Evolutionary conservation across 2,797 vertebrate genomes (phyloP), one percentile per base, ranked within the genome.

Genomic region (Anabas testudineus): DNA sequence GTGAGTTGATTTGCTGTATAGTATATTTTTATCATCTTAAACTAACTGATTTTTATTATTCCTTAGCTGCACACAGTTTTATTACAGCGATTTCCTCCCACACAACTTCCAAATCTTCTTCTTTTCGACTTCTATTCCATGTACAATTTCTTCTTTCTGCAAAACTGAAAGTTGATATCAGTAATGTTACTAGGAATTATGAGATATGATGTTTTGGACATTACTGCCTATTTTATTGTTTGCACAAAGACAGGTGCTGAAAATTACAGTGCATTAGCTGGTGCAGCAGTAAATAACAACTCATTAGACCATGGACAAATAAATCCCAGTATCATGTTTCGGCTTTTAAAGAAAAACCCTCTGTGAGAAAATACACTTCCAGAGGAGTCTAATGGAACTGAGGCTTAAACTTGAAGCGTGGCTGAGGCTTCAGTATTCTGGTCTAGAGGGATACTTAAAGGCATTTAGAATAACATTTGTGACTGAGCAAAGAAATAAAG

Each of bases 391-490:
- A 78, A 78, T 77, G 67, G 61, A 71, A 22, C 62, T 26, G 52
- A 51, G 42, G 53, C 37, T 28, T 39, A 45, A 26, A 12, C 42
- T 42, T 7, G 6, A 41, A n/a, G 46, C 48, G 41, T 14, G n/a
- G 39, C 18, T 49, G 48, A 10, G 39, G 32, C 43, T 48, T 48
- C 45, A 60, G 24, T 43, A 6, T n/a, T 64, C 14, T 10, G 24
- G 37, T 64, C 78, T 54, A 10, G 30, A 3, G 72, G 67, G 70
- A 77, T 37, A 30, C 28, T 51, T 61, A n/a, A 10, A 67, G 7
- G 47, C 61, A 56, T 79, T 83, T 62, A 56, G 15, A 54, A 18
- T 28, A 66, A 71, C 61, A 69, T 78, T n/a, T 75, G 21, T 42
- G 28, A 12, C 32, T 32, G 7, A 10, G 34, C 34, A 30, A 30